Evolutionary conservation across 2,888 invertebrate species (phyloP), one percentile per base, ranked within the genome.

Genomic region (Brenthis daphne): DNA sequence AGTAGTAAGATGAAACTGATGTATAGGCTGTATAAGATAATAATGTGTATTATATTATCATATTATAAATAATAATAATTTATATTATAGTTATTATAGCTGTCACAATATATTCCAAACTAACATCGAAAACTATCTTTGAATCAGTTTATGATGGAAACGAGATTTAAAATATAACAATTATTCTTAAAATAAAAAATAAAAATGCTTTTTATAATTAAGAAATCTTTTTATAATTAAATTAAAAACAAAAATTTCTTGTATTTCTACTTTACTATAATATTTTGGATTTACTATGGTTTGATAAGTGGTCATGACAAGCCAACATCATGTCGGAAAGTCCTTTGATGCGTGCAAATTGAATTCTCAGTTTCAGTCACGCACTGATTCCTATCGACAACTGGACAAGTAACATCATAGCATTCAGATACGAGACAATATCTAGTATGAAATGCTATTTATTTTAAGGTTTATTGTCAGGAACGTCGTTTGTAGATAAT

Each of bases 301-400:
- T 48, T 67, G 67, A 79, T 83, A 82, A 85, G 81, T 88, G 87
- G 75, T 79, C 83, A 79, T 88, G 87, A 87, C 88, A 85, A 80
- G 78, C 80, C 81, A 80, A 82, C 81, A 85, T 69, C 60, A 80
- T 79, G 82, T 72, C 79, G 76, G 77, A 70, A 75, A 65, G 74
- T 80, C 82, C 85, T 82, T 75, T 78, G 83, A 80, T 76, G 85
- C 85, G 84, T 79, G 82, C 80, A 86, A 89, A 90, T 89, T 85
- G 86, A 87, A 84, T 88, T 86, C 85, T 84, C 85, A 82, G 84
- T 82, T 81, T 79, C 80, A 63, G 82, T 84, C 81, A 75, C 77
- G 73, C 78, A 80, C 77, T 81, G 82, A 83, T 83, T 80, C 79
- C 80, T 77, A 84, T 80, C 84, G 86, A 85, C 86, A 85, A 82